phyloP scores from a whole-genome alignment of 2,797 vertebrate species.

The Arctocebus calabarensis region DNA sequence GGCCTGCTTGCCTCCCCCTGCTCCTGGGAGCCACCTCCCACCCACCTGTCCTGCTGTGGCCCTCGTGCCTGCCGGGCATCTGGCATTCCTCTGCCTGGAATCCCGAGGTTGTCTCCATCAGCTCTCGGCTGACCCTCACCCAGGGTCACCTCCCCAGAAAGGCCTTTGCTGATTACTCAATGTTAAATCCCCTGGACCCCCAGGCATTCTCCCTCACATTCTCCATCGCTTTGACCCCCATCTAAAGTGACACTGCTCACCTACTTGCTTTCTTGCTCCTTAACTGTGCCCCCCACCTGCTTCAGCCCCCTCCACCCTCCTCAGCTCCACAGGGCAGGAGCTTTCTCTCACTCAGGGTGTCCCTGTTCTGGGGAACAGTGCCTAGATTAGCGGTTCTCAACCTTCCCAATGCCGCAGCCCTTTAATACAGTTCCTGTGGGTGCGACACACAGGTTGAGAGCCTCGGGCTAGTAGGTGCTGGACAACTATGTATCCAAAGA shows the following conservation, averaged over 20 bases:
- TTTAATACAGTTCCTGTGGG: too few relatives aligned
- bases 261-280: background rate
- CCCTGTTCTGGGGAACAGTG: background rate
- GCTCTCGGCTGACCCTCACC: background rate
- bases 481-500: background rate
- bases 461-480: too few relatives aligned
- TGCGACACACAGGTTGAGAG: too few relatives aligned
- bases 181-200: background rate
- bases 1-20: background rate
- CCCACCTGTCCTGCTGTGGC: fast-evolving
- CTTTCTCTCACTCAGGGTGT: background rate
- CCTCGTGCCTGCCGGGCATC: background rate
- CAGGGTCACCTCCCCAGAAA: background rate
- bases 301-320: background rate
- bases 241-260: background rate
- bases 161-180: background rate
- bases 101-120: background rate
- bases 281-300: background rate
- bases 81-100: background rate
- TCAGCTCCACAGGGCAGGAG: background rate
- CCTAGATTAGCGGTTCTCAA: background rate
- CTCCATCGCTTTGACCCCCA: background rate
- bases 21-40: too few relatives aligned
- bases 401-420: too few relatives aligned
- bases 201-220: background rate